Evolutionary conservation across 2,888 invertebrate species (phyloP).

Genomic region (Lycaena phlaeas): DNA sequence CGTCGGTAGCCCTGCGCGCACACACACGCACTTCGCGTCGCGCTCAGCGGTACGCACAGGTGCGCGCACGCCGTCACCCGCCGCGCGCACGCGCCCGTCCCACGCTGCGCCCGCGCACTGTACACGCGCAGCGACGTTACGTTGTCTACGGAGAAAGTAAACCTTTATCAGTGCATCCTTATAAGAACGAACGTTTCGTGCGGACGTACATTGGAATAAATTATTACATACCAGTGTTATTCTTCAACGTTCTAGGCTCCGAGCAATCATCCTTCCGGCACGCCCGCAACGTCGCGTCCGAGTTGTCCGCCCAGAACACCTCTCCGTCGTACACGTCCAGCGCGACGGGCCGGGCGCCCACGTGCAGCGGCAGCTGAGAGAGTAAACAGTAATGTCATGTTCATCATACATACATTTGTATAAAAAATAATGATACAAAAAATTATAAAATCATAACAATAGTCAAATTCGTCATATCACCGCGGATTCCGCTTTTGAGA

Average conservation of each 20-base stretch:
- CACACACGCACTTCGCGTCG: constrained; percentile 80
- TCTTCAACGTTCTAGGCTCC: constrained; percentile 50
- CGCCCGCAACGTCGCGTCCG: constrained; percentile 67
- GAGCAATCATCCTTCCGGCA: constrained; percentile 71
- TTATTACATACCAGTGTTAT: constrained; percentile 70
- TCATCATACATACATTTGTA: neutral
- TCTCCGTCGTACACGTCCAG: constrained; percentile 76
- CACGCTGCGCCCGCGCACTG: constrained; percentile 76
- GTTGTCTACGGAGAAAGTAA: constrained; percentile 44
- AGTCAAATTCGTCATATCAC: no score
- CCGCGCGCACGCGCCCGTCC: constrained; percentile 49
- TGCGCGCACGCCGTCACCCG: constrained; percentile 72
- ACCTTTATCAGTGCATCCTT: neutral
- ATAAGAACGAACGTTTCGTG: no score
- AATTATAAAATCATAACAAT: no score
- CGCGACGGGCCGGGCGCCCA: constrained; percentile 71
- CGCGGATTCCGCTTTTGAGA: no score
- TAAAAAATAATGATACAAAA: no score
- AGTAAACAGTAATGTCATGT: no score
- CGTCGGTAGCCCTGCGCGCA: constrained; percentile 79
- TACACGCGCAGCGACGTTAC: constrained; percentile 80
- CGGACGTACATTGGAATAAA: no score
- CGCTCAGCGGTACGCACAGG: constrained; percentile 49
- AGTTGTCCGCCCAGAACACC: constrained; percentile 80
- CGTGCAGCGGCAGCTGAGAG: constrained; percentile 34